phyloP scores from a whole-genome alignment of 2,797 vertebrate species.

The Halcyon badia region DNA sequence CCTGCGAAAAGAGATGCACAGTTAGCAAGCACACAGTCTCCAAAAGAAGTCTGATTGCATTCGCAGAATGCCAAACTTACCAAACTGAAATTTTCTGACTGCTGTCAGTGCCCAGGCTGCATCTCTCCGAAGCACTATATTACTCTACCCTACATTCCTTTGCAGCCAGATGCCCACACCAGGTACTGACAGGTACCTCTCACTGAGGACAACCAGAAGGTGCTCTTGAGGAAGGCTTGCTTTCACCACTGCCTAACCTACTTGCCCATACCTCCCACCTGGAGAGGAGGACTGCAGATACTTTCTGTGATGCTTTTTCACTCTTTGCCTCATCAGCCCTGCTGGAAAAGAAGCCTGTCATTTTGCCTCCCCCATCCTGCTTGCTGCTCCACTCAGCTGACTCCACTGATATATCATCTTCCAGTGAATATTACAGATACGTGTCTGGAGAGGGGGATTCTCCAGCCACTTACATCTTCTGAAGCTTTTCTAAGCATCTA shows the following conservation, averaged over 20 bases:
- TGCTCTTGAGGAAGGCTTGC: not conserved
- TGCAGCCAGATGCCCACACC: accelerated
- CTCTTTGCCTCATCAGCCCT: not conserved
- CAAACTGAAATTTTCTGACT: not conserved
- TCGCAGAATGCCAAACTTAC: not conserved
- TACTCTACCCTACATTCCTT: not conserved
- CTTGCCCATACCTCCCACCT: not conserved
- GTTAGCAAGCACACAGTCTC: not conserved
- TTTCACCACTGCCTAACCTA: not conserved
- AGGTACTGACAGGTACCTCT: not conserved
- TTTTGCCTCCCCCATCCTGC: not conserved
- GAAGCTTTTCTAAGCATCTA: not conserved
- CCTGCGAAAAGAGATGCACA: not conserved
- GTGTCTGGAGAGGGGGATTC: not conserved
- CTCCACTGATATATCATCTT: not conserved
- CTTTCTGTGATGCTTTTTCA: not conserved
- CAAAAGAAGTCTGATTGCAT: not conserved
- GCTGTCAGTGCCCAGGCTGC: not conserved
- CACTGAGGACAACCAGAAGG: not conserved
- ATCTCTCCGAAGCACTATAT: not conserved
- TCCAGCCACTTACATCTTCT: not conserved
- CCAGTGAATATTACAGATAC: not conserved
- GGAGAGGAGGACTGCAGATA: not conserved
- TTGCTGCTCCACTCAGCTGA: not conserved
- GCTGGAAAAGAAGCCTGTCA: not conserved